A percentile compares a stretch with the other conserved stretches of the same genome.
Conservation (phyloP, 2,113 vertebrate genomes). For the Choloepus hoffmanni region DNA sequence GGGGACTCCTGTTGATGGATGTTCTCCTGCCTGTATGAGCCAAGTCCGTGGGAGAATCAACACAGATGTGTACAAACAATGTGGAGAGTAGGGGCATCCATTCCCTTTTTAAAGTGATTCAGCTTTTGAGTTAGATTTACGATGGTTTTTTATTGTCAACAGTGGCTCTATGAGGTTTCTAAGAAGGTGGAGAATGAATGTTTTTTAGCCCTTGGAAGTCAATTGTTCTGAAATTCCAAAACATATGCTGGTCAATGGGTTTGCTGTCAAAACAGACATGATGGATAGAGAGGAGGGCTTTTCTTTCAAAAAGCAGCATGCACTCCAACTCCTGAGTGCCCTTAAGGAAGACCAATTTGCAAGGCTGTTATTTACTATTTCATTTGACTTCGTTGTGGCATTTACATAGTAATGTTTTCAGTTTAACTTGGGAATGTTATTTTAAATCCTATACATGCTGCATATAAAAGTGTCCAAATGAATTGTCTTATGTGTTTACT, state of each 20-base stretch:
- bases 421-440: conserved; percentile 80
- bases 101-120: conserved; percentile 92
- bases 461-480: conserved; percentile 78
- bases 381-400: conserved; percentile 68
- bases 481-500: conserved; percentile 76
- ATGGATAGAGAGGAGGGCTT: conserved; percentile 91
- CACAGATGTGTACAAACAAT: conserved; percentile 93
- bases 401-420: conserved; percentile 82
- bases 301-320: conserved; percentile 79
- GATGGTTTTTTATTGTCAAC: conserved; percentile 94
- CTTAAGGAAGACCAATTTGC: conserved; percentile 71
- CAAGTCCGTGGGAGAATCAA: conserved; percentile 91
- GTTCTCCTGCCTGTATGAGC: conserved; percentile 89
- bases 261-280: conserved; percentile 90
- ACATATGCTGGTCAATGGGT: conserved; percentile 95
- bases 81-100: conserved; percentile 91
- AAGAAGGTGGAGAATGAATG: conserved; percentile 94
- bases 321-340: conserved; percentile 39
- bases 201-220: conserved; percentile 91
- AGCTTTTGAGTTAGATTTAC: conserved; percentile 93
- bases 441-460: conserved; percentile 70
- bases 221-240: conserved; percentile 95
- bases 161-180: conserved; percentile 93
- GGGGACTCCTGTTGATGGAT: conserved; percentile 90
- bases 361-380: conserved; percentile 76